phyloP scores from a whole-genome alignment of 2,888 invertebrate genomes.

The Lathronympha strigana region DNA sequence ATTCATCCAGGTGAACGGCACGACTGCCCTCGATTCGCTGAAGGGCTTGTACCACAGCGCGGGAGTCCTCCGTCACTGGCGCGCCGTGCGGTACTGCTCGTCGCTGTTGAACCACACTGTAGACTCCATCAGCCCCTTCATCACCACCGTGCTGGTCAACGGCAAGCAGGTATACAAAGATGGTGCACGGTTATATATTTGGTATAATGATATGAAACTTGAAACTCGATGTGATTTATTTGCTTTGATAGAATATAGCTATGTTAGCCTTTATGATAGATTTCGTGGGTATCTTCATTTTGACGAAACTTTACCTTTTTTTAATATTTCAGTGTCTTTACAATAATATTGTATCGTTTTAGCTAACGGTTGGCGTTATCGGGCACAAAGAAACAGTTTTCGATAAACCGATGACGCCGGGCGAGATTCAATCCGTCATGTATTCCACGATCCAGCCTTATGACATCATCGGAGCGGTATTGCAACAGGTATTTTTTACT shows the following conservation, averaged over 20 bases:
- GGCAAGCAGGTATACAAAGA: constrained; percentile 95
- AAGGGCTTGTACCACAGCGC: constrained; percentile 91
- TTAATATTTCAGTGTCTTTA: background rate
- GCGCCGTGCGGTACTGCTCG: constrained; percentile 97
- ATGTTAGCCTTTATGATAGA: too few relatives aligned
- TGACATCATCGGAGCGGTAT: constrained; percentile 95
- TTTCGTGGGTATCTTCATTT: too few relatives aligned
- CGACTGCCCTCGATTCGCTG: constrained; percentile 87
- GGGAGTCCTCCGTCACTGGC: constrained; percentile 95
- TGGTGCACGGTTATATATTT: too few relatives aligned
- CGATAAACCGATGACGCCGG: constrained; percentile 98
- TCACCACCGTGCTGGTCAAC: constrained; percentile 98
- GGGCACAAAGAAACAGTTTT: constrained; percentile 98
- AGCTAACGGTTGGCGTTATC: constrained; percentile 96
- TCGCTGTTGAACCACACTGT: constrained; percentile 97
- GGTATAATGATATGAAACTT: background rate
- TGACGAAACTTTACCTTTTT: too few relatives aligned
- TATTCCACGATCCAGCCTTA: constrained; percentile 95
- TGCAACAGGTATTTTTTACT: constrained; percentile 91
- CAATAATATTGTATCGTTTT: constrained; percentile 46
- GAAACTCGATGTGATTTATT: too few relatives aligned
- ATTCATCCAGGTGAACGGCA: constrained; percentile 70
- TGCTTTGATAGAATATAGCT: too few relatives aligned
- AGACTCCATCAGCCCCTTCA: constrained; percentile 99
- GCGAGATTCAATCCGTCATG: constrained; percentile 96